These are phyloP conservation scores for Temnothorax unifasciatus DNA, from an alignment of 2,888 invertebrate genomes.

Conservation along the genomic window DNA sequence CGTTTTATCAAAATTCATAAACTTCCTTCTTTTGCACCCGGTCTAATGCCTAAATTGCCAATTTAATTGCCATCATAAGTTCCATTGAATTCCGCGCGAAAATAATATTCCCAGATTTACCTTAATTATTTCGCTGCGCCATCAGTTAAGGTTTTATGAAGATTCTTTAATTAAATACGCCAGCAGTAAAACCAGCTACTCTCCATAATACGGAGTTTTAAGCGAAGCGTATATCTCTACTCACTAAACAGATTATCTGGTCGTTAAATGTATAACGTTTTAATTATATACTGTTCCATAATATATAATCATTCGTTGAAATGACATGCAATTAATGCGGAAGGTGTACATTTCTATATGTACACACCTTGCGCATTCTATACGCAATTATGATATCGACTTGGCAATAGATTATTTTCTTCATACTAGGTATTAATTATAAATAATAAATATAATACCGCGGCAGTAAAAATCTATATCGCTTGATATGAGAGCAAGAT, in stretches of 20 bases:
- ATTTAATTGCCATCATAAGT: not conserved
- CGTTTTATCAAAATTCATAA: not conserved
- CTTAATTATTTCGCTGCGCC: conserved; percentile 48
- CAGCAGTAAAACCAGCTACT: conserved; percentile 23
- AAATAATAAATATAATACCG: not conserved
- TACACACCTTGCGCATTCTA: not conserved
- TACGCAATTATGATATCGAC: not conserved
- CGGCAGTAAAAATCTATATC: not conserved
- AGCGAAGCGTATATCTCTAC: conserved; percentile 43
- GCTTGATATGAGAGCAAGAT: not conserved
- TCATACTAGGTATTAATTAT: not conserved
- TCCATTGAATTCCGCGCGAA: not conserved
- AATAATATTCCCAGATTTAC: conserved; percentile 42
- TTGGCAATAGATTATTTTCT: conserved; percentile 1
- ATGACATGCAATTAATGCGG: conserved; percentile 28
- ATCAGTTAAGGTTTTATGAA: conserved; percentile 8
- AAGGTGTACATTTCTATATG: too few relatives aligned
- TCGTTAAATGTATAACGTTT: conserved; percentile 68
- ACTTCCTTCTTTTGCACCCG: not conserved
- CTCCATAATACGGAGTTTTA: conserved; percentile 21
- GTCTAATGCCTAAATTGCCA: not conserved
- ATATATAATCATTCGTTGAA: conserved; percentile 32
- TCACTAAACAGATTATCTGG: conserved; percentile 61
- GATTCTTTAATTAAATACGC: conserved; percentile 58
- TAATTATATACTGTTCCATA: conserved; percentile 67